Conservation (phyloP, 2,113 vertebrate genomes). For the Vombatus ursinus region DNA sequence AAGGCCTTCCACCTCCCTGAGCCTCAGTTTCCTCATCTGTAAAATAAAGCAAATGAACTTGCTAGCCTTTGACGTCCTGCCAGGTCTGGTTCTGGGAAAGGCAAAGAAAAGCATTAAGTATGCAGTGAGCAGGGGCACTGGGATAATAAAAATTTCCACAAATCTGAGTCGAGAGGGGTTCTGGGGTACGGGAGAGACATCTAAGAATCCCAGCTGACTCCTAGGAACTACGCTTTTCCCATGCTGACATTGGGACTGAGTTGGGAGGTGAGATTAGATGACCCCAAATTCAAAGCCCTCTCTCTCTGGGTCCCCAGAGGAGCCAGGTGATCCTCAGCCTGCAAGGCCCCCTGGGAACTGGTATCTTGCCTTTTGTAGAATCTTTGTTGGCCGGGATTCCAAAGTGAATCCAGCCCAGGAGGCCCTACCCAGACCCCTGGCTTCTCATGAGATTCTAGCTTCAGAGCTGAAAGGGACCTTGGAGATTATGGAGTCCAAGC, state of each 20-base stretch:
- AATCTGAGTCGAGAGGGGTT: no score
- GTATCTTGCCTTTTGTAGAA: background rate
- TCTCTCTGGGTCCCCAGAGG: background rate
- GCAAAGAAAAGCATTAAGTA: no score
- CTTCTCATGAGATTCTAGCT: background rate
- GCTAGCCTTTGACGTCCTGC: background rate
- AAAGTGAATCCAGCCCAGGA: background rate
- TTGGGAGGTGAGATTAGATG: no score
- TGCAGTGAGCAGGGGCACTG: background rate
- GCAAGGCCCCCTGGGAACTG: background rate
- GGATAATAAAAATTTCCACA: no score
- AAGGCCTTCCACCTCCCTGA: background rate
- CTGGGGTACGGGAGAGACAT: background rate
- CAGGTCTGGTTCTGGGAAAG: background rate
- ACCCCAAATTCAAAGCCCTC: background rate
- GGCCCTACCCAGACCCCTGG: background rate
- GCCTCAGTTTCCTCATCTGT: background rate
- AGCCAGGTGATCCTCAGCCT: background rate
- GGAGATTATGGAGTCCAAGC: no score
- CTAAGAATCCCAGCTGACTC: background rate
- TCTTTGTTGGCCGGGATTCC: background rate
- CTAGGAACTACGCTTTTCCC: background rate
- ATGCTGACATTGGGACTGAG: background rate
- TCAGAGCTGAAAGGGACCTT: background rate
- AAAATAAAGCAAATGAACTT: background rate